phyloP scores from a whole-genome alignment of 1,140 invertebrate genomes.

The Apis dorsata region DNA sequence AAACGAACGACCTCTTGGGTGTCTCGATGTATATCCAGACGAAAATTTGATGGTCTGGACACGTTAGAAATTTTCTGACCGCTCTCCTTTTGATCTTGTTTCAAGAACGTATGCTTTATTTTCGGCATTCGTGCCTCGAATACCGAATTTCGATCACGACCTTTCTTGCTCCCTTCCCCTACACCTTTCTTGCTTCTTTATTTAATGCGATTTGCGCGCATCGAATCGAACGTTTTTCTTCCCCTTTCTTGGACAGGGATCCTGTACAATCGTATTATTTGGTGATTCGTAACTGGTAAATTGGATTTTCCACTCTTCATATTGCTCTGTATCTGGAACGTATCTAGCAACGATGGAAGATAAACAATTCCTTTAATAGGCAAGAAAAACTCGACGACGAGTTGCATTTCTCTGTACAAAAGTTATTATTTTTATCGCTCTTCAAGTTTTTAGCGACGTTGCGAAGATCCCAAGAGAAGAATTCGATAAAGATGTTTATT shows the following conservation, averaged over 20 bases:
- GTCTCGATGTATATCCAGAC: conserved; percentile 61
- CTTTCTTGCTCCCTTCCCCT: background rate
- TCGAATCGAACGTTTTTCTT: conserved; percentile 2
- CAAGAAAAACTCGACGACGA: too few species aligned
- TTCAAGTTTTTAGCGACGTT: too few species aligned
- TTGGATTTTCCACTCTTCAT: background rate
- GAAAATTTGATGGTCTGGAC: conserved; percentile 60
- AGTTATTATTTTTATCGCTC: too few species aligned
- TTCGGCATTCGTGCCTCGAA: conserved; percentile 41
- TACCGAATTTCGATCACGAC: conserved; percentile 10
- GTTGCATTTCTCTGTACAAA: too few species aligned
- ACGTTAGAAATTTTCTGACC: conserved; percentile 59
- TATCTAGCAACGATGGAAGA: too few species aligned
- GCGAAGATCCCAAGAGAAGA: too few species aligned
- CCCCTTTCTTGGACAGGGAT: background rate
- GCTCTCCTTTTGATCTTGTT: conserved; percentile 48
- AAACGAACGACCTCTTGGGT: conserved; percentile 61
- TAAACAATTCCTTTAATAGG: too few species aligned
- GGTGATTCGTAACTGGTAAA: background rate
- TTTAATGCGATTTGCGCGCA: conserved; percentile 25
- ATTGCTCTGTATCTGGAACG: too few species aligned
- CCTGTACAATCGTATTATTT: background rate
- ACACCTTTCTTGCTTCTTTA: background rate
- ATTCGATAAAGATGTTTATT: too few species aligned
- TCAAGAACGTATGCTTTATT: conserved; percentile 48